phyloP scores from a whole-genome alignment of 2,888 invertebrate genomes.

The Pristionchus arcanus region DNA sequence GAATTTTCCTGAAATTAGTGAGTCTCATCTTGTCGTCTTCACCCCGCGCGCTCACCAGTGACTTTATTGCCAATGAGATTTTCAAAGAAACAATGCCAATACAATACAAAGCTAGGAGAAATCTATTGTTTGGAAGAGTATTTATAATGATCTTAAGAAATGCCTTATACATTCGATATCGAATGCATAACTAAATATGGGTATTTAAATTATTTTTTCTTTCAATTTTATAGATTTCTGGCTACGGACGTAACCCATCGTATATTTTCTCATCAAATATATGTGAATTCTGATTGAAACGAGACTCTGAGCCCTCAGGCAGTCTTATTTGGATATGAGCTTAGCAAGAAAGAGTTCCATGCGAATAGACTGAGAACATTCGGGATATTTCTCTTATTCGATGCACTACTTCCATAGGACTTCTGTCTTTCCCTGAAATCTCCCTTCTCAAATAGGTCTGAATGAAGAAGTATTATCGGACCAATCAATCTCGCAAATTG shows the following conservation, averaged over 20 bases:
- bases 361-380: constrained; percentile 10
- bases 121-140: no score
- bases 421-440: not conserved
- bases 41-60: no score
- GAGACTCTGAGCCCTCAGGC: constrained; percentile 45
- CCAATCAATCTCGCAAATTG: constrained; percentile 36
- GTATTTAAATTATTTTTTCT: no score
- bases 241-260: not conserved
- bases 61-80: no score
- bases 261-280: constrained; percentile 6
- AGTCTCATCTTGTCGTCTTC: no score
- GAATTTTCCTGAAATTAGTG: no score
- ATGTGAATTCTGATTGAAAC: constrained; percentile 25
- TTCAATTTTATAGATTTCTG: not conserved
- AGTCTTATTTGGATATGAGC: constrained; percentile 43
- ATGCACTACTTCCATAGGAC: not conserved
- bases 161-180: no score
- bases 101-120: no score
- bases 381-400: not conserved
- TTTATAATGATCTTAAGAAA: no score
- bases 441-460: not conserved
- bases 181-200: no score
- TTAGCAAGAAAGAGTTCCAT: constrained; percentile 36
- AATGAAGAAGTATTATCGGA: not conserved
- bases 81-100: no score